These are phyloP conservation scores for Euglossa dilemma DNA, from an alignment of 1,140 invertebrate genomes.

Conservation along the genomic window DNA sequence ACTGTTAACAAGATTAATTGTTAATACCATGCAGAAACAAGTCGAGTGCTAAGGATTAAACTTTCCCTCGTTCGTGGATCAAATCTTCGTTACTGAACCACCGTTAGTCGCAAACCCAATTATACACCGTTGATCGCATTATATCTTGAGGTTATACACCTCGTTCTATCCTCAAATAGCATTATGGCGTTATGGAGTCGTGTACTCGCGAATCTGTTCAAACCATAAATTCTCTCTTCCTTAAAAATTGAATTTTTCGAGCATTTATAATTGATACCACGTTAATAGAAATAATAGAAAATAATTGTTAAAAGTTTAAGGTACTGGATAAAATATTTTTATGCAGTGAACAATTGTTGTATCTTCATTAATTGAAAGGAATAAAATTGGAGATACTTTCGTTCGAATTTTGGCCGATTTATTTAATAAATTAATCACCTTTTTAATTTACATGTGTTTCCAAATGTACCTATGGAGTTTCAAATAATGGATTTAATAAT, in stretches of 20 bases:
- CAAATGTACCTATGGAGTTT: no score
- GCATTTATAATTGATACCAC: neutral
- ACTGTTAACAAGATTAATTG: neutral
- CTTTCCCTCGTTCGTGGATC: neutral
- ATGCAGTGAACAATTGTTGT: no score
- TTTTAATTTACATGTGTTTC: no score
- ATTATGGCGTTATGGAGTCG: slow-evolving; percentile 24
- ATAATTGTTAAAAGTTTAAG: no score
- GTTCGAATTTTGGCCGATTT: no score
- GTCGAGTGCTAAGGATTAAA: neutral
- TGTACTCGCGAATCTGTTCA: neutral
- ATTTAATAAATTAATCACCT: no score
- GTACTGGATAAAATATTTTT: no score
- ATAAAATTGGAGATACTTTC: no score
- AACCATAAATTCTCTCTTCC: neutral
- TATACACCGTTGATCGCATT: slow-evolving; percentile 39
- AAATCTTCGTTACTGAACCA: slow-evolving; percentile 27
- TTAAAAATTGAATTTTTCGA: no score
- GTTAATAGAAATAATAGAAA: neutral
- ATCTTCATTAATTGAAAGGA: no score
- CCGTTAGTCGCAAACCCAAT: slow-evolving; percentile 39
- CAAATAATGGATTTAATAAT: no score
- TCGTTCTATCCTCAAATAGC: slow-evolving; percentile 18
- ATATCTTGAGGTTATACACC: slow-evolving; percentile 29
- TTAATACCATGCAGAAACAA: neutral